phyloP scores from a whole-genome alignment of 2,113 vertebrate genomes.

The Triplophysa tibetana region DNA sequence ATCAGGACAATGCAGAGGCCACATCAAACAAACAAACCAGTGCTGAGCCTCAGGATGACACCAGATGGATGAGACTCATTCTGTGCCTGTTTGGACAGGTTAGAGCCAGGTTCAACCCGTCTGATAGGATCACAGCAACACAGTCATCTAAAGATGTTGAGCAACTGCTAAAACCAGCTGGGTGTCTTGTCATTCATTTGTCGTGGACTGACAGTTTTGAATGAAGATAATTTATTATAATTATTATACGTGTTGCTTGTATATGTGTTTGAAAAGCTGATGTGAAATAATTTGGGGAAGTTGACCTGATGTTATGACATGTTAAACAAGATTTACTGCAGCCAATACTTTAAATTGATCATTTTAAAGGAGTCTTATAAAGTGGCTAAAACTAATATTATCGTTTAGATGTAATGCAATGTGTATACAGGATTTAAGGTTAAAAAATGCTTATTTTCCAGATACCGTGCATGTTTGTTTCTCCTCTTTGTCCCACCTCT shows the following conservation, averaged over 20 bases:
- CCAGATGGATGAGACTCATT: constrained; percentile 46
- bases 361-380: too few species aligned
- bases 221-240: neutral
- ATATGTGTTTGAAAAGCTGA: too few species aligned
- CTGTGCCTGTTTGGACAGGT: constrained; percentile 49
- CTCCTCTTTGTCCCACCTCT: too few species aligned
- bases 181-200: constrained; percentile 9
- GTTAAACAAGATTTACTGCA: too few species aligned
- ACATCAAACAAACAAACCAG: constrained; percentile 54
- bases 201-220: neutral
- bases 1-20: constrained; percentile 37
- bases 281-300: too few species aligned
- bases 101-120: constrained; percentile 22
- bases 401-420: too few species aligned
- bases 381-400: too few species aligned
- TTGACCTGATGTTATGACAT: too few species aligned
- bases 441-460: too few species aligned
- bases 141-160: constrained; percentile 15
- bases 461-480: too few species aligned
- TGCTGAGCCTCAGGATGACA: constrained; percentile 33
- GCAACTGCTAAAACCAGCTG: constrained; percentile 19
- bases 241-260: neutral
- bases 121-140: constrained; percentile 18
- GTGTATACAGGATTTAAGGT: too few species aligned
- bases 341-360: too few species aligned